These are phyloP conservation scores for Microcebus ravelobensis DNA, from an alignment of 2,113 vertebrate species.

Conservation along the genomic window DNA sequence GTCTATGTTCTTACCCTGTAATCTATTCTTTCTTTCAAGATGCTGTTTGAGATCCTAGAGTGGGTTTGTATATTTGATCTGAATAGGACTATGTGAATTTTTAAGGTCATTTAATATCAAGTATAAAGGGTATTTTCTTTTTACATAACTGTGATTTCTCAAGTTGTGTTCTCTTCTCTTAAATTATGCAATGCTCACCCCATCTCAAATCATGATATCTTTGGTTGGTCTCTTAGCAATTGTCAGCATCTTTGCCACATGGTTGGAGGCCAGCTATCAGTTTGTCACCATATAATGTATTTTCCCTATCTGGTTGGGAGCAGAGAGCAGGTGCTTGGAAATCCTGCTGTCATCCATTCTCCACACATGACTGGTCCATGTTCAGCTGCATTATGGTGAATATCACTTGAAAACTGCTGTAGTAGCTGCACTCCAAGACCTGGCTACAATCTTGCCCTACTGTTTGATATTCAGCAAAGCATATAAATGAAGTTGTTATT, in stretches of 20 bases:
- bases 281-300: conserved; percentile 52
- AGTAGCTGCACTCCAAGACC: conserved; percentile 53
- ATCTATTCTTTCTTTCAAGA: background rate
- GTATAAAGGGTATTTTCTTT: background rate
- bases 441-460: background rate
- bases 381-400: conserved; percentile 67
- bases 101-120: background rate
- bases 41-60: background rate
- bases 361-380: conserved; percentile 65
- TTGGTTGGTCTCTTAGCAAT: conserved; percentile 31
- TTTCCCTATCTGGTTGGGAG: conserved; percentile 44
- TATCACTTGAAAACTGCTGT: conserved; percentile 34
- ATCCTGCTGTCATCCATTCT: conserved; percentile 63
- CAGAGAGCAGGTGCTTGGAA: conserved; percentile 71
- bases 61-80: background rate
- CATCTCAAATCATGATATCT: conserved; percentile 24
- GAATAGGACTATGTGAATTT: background rate
- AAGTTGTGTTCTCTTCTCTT: background rate
- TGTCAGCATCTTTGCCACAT: conserved; percentile 72
- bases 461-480: conserved; percentile 44
- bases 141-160: background rate
- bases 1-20: background rate
- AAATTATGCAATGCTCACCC: conserved; percentile 33
- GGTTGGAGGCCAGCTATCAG: conserved; percentile 50
- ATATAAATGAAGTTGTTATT: conserved; percentile 34